A percentile compares a stretch with the other conserved stretches of the same genome.
phyloP scores from a whole-genome alignment of 1,140 invertebrate genomes.

The Drosophila grimshawi region DNA sequence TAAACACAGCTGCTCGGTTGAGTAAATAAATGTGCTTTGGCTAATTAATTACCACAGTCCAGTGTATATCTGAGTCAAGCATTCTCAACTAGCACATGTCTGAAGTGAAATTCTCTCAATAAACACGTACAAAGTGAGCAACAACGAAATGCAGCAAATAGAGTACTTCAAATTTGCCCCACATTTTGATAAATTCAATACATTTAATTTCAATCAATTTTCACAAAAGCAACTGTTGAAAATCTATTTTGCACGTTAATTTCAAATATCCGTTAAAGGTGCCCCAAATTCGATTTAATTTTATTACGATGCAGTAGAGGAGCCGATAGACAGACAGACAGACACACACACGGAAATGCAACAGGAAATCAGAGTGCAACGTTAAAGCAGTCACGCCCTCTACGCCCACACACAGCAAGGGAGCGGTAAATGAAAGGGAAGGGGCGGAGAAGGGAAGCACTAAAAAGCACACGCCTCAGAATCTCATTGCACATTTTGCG shows the following conservation, averaged over 20 bases:
- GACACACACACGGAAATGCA: constrained; percentile 57
- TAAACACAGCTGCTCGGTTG: no score
- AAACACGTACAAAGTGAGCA: constrained; percentile 3
- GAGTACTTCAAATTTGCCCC: constrained; percentile 13
- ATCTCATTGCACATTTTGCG: constrained; percentile 75
- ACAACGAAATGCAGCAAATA: background rate
- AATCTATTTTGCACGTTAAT: constrained; percentile 59
- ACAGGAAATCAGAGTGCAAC: constrained; percentile 76
- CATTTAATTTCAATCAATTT: constrained; percentile 25
- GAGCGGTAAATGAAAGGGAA: no score
- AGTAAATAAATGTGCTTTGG: background rate
- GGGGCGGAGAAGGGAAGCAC: constrained; percentile 6
- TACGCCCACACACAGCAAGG: background rate
- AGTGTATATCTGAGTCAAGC: background rate
- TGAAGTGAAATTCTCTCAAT: constrained; percentile 12
- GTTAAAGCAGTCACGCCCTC: constrained; percentile 43
- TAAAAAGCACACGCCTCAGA: constrained; percentile 38
- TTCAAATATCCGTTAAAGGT: constrained; percentile 59
- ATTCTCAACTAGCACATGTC: no score
- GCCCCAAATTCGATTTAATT: constrained; percentile 65
- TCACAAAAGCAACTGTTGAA: constrained; percentile 12
- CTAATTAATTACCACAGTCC: background rate
- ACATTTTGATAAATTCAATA: constrained; percentile 5
- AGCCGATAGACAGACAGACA: background rate
- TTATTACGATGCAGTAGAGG: constrained; percentile 38